These are phyloP conservation scores for Ostrea denselamellosa DNA, from an alignment of 1,140 invertebrate species.

Conservation along the genomic window DNA sequence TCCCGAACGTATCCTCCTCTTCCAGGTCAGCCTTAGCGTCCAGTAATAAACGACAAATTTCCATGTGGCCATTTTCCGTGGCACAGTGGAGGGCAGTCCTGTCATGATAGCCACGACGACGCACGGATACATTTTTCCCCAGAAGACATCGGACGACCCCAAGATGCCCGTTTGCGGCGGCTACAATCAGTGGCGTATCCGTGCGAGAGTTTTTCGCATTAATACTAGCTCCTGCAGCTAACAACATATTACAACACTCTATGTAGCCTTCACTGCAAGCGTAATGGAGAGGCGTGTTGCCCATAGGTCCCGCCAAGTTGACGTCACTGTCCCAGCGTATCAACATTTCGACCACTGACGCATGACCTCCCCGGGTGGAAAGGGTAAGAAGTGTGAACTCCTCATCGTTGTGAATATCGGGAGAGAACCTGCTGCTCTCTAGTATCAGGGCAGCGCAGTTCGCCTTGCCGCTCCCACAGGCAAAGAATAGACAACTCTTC, in stretches of 20 bases:
- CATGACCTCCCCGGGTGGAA: slow-evolving; percentile 89
- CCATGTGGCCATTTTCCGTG: slow-evolving; percentile 73
- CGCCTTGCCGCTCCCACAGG: slow-evolving; percentile 58
- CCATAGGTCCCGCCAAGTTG: slow-evolving; percentile 64
- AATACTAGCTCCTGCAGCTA: slow-evolving; percentile 75
- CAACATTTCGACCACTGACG: slow-evolving; percentile 89
- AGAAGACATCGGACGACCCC: slow-evolving; percentile 90
- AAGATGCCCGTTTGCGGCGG: slow-evolving; percentile 90
- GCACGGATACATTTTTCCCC: slow-evolving; percentile 90
- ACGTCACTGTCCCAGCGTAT: slow-evolving; percentile 84
- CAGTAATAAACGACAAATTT: slow-evolving; percentile 80
- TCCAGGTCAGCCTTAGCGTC: slow-evolving; percentile 74
- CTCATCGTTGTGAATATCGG: slow-evolving; percentile 62
- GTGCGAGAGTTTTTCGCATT: slow-evolving; percentile 68
- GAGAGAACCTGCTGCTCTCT: slow-evolving; percentile 58
- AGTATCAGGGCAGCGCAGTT: slow-evolving; percentile 64
- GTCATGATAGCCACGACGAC: slow-evolving; percentile 80
- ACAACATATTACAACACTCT: slow-evolving; percentile 81
- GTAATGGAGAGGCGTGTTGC: slow-evolving; percentile 75
- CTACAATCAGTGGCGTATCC: slow-evolving; percentile 92
- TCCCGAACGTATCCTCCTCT: slow-evolving; percentile 79
- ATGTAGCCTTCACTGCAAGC: slow-evolving; percentile 78
- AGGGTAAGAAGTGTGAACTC: slow-evolving; percentile 91
- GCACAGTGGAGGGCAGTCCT: slow-evolving; percentile 73
- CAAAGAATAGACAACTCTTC: slow-evolving; percentile 59